A percentile compares a stretch with the other conserved stretches of the same genome.
These are phyloP conservation scores for Cosmorhoe ocellata DNA, from an alignment of 2,888 invertebrate genomes.

Conservation along the genomic window DNA sequence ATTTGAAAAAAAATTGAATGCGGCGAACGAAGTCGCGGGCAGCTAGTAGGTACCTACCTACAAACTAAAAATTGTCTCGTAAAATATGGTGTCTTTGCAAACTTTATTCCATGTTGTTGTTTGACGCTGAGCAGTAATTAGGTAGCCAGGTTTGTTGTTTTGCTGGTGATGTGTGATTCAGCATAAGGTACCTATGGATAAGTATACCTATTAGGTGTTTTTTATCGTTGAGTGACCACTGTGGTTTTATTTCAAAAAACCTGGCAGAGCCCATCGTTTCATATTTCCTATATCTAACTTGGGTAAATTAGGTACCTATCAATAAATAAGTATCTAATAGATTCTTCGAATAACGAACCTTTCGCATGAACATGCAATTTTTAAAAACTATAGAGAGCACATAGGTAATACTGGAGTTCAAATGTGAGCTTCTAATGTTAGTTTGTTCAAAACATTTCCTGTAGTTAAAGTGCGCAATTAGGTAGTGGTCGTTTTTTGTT, in stretches of 20 bases:
- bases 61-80: too few relatives aligned
- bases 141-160: conserved; percentile 9
- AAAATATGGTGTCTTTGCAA: neutral
- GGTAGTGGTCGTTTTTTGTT: conserved; percentile 50
- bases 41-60: too few relatives aligned
- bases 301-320: too few relatives aligned
- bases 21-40: too few relatives aligned
- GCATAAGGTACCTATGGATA: conserved; percentile 34
- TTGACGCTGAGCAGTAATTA: neutral
- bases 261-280: conserved; percentile 8
- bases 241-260: conserved; percentile 39
- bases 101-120: conserved; percentile 4
- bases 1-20: too few relatives aligned
- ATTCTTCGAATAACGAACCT: conserved; percentile 40
- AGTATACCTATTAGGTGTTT: conserved; percentile 22
- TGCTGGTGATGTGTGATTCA: conserved; percentile 33
- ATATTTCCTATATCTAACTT: too few relatives aligned
- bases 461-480: conserved; percentile 52
- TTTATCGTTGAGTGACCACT: conserved; percentile 28
- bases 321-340: too few relatives aligned
- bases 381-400: conserved; percentile 35
- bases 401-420: conserved; percentile 25
- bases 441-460: conserved; percentile 53
- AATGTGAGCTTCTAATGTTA: conserved; percentile 38
- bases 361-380: conserved; percentile 35